Base-by-base conservation (phyloP, 2,797 vertebrate genomes). In the Gallinago nigripennis region DNA sequence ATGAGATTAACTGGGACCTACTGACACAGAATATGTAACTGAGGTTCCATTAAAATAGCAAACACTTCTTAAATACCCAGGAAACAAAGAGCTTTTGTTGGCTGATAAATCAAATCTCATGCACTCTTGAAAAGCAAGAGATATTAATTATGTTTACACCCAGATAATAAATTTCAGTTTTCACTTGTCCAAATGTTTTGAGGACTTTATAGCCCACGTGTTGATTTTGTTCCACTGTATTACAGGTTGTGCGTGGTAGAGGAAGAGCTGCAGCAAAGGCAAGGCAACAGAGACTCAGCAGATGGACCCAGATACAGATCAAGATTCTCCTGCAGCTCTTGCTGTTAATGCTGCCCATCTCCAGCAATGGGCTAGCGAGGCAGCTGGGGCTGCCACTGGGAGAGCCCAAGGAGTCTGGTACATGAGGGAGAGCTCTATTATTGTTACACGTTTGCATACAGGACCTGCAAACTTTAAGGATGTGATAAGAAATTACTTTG, bases 311-410 rank as follows among this genome's bases (percentile, higher is more conserved):
- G 73, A 24, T 12, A 39, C 0, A 4, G 53, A 25, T 8, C 5
- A 68, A 37, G 16, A 19, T 51, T 23, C 24, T 60, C 7, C 35
- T 58, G 60, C 46, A 90, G 43, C 24, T 70, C 9, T 45, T 70
- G 46, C 23, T 50, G 11, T 15, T 53, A 27, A 23, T 17, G 43
- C 35, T 46, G 20, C 13, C 31, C 27, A 28, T 19, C 14, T 87
- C 25, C 50, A 43, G 28, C 0, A 0, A 43, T 0, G 1, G 24
- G 23, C 13, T 50, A 45, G 50, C 0, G 3, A 84, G 48, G 45
- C 61, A 69, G 53, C 46, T 51, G 35, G 24, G 46, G 15, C 45
- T 86, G 65, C 70, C 61, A 14, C 11, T 39, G 48, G 25, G 70
- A 71, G 10, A 56, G n/a, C 21, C 28, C 23, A 45, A 27, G 24